A percentile compares a stretch with the other conserved stretches of the same genome.
Conservation (phyloP, 23 tunicate species). For the Halocynthia roretzi region DNA sequence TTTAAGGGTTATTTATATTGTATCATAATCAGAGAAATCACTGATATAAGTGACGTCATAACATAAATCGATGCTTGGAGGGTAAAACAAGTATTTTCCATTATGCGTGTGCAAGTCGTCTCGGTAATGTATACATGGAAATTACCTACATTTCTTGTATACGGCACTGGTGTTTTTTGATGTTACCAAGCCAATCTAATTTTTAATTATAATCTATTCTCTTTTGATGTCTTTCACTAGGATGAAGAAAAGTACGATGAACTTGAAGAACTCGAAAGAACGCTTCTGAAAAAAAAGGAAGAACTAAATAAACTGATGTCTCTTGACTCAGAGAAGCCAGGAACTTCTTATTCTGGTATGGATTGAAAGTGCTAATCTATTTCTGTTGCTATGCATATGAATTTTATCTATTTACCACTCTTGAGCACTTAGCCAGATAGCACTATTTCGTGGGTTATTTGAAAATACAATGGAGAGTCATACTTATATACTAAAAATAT, state of each 20-base stretch:
- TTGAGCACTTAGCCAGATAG: too few relatives aligned
- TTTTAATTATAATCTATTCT: background rate
- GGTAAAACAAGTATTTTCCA: background rate
- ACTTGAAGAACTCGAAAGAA: conserved; percentile 51
- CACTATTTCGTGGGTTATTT: too few relatives aligned
- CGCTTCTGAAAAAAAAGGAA: conserved; percentile 50
- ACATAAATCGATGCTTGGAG: background rate
- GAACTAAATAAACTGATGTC: conserved; percentile 62
- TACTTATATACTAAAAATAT: too few relatives aligned
- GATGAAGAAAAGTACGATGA: conserved; percentile 66
- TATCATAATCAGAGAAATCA: too few relatives aligned
- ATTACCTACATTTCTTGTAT: too few relatives aligned
- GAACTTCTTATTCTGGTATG: background rate
- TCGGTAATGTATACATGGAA: background rate
- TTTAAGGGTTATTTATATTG: too few relatives aligned
- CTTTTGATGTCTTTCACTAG: conserved; percentile 4
- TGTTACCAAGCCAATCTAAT: background rate
- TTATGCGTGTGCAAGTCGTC: background rate
- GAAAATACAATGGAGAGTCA: too few relatives aligned
- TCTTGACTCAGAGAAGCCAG: conserved; percentile 31
- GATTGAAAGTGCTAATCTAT: too few relatives aligned
- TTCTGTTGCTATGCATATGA: too few relatives aligned
- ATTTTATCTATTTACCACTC: too few relatives aligned
- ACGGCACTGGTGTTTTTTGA: too few relatives aligned
- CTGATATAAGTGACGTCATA: too few relatives aligned